These are phyloP conservation scores for Drosophila neoperkinsi DNA, from an alignment of 2,888 invertebrate genomes.

Conservation along the genomic window DNA sequence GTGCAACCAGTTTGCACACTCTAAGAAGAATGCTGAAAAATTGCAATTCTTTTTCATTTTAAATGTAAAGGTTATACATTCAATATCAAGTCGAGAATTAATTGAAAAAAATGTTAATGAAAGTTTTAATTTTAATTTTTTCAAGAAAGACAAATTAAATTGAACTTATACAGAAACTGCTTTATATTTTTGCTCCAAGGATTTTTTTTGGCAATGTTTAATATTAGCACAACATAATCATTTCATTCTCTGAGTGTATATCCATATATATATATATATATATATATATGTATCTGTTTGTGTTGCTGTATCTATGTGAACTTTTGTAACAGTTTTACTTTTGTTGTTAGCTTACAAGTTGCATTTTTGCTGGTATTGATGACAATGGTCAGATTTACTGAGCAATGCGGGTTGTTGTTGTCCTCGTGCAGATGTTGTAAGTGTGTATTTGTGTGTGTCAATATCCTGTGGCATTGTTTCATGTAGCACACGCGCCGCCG, in stretches of 20 bases:
- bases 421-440: not conserved
- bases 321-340: conserved; percentile 27
- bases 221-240: not conserved
- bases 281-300: not conserved
- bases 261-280: not conserved
- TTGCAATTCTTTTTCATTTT: not conserved
- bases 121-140: not conserved
- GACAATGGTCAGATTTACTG: conserved; percentile 36
- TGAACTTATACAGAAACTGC: not conserved
- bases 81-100: not conserved
- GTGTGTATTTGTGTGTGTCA: conserved; percentile 28
- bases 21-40: not conserved
- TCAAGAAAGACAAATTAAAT: not conserved
- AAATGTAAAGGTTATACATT: not conserved
- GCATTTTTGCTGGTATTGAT: conserved; percentile 49
- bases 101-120: not conserved
- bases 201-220: not conserved
- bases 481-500: conserved; percentile 27
- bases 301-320: conserved; percentile 6
- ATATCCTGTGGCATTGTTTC: conserved; percentile 46
- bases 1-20: conserved; percentile 37
- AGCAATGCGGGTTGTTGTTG: conserved; percentile 17
- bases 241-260: not conserved
- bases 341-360: conserved; percentile 49
- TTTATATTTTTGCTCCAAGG: not conserved